Percentiles rank a stretch among this genome's conserved stretches.
These are phyloP conservation scores for Stenodera caucasica DNA, from an alignment of 2,888 invertebrate species.

Conservation along the genomic window DNA sequence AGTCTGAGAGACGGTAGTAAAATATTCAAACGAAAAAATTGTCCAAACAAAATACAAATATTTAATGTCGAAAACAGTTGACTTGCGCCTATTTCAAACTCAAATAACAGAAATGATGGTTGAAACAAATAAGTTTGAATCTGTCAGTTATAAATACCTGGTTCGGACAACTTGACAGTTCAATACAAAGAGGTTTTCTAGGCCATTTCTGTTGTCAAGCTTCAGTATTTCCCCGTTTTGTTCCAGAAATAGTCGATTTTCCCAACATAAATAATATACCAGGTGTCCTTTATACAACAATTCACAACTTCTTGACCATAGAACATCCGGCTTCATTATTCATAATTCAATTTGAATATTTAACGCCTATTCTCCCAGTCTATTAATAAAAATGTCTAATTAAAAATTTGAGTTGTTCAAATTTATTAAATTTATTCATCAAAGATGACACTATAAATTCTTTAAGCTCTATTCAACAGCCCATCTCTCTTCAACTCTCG, in stretches of 20 bases:
- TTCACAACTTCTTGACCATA: slow-evolving; percentile 7
- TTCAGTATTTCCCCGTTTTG: slow-evolving; percentile 8
- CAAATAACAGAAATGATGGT: slow-evolving; percentile 14
- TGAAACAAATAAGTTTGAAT: slow-evolving; percentile 30
- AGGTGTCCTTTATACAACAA: no score
- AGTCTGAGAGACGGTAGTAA: background rate
- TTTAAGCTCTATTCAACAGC: no score
- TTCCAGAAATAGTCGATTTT: background rate
- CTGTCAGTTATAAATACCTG: slow-evolving; percentile 31
- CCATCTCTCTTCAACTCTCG: slow-evolving; percentile 12
- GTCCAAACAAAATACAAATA: slow-evolving; percentile 23
- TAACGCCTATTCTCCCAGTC: background rate
- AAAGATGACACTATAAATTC: no score
- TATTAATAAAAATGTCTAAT: background rate
- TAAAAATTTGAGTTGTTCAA: background rate
- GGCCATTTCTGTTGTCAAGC: slow-evolving; percentile 23
- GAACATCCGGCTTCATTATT: slow-evolving; percentile 6
- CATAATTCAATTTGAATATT: background rate
- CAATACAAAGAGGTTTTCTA: slow-evolving; percentile 24
- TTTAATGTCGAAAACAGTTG: slow-evolving; percentile 23
- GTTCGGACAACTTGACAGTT: slow-evolving; percentile 28
- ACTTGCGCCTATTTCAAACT: slow-evolving; percentile 19
- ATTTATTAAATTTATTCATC: background rate
- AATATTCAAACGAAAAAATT: slow-evolving; percentile 7
- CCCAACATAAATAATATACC: no score